Base-by-base conservation (phyloP, 2,888 invertebrate genomes). In the Mythimna albipuncta region DNA sequence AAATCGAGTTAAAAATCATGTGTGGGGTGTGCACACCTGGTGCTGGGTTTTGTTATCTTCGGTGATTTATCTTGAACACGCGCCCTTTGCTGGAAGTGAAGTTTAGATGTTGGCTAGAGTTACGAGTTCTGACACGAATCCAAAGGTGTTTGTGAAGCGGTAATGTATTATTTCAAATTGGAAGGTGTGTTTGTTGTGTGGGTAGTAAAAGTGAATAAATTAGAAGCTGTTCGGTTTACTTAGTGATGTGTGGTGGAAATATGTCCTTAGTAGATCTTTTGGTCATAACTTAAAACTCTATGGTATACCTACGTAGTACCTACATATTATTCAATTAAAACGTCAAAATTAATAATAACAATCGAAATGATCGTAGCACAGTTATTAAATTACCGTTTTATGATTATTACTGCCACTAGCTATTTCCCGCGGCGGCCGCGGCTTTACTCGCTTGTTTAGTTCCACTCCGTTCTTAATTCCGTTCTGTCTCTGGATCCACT, bases 1-100 rank as follows among this genome's bases (percentile, higher is more conserved):
- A 71, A 76, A 69, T 76, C 64, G 61, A 61, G 71, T 78, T 79
- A 79, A 70, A 78, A 72, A 63, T 72, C 19, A 57, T 62, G 55
- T 65, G 68, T 69, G 21, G 64, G 52, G 69, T 58, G 54, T 58
- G 54, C 72, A 75, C 87, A 86, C 88, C 88, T 87, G 86, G 82
- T 66, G 75, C 58, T 64, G 58, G 66, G 66, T 75, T 66, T 77
- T 80, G 72, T 77, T 76, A 72, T 62, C 59, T 47, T 69, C 19
- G 10, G 80, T 77, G 81, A 87, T 85, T 83, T 83, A 85, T 77
- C 64, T 38, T 63, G 61, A 63, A 72, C 80, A 77, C 77, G 81
- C 77, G 75, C 62, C 66, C 72, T 69, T 81, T 87, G 74, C 76
- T 61, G 71, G 55, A 32, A 61, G 72, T 75, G 64, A 72, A 50